A percentile compares a stretch with the other conserved stretches of the same genome.
phyloP scores from a whole-genome alignment of 2,888 invertebrate species.

The Scaptomyza caliginosa region DNA sequence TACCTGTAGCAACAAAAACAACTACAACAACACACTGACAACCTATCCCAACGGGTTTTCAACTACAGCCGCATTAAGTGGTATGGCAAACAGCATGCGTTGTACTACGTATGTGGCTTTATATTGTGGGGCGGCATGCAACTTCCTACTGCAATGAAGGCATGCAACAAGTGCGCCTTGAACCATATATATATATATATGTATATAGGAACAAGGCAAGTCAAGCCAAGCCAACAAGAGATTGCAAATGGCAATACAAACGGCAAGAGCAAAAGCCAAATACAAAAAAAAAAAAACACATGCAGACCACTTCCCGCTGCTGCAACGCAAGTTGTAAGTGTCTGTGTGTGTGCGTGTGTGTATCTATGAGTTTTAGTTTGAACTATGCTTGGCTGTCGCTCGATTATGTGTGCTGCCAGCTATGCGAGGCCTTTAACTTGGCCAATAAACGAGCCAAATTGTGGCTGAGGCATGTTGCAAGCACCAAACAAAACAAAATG shows the following conservation, averaged over 20 bases:
- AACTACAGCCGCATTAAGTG: constrained; percentile 48
- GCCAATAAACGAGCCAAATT: constrained; percentile 57
- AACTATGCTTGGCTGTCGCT: constrained; percentile 35
- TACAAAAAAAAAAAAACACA: constrained; percentile 33
- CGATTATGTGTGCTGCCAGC: constrained; percentile 42
- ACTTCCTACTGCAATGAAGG: constrained; percentile 55
- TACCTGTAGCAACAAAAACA: constrained; percentile 12
- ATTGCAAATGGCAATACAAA: constrained; percentile 43
- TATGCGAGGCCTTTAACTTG: constrained; percentile 51
- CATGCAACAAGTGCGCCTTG: constrained; percentile 73
- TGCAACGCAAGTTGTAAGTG: neutral
- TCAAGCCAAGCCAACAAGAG: constrained; percentile 22
- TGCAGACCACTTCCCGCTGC: constrained; percentile 24
- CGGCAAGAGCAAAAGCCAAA: constrained; percentile 16
- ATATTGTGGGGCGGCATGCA: constrained; percentile 40
- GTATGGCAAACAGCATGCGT: constrained; percentile 22
- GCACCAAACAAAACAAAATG: constrained; percentile 72
- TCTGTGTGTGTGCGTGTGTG: constrained; percentile 13
- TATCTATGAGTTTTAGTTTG: constrained; percentile 23
- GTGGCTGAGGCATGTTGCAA: constrained; percentile 47
- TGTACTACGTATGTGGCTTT: constrained; percentile 27
- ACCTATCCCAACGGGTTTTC: constrained; percentile 77
- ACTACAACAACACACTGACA: constrained; percentile 42
- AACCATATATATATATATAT: constrained; percentile 44
- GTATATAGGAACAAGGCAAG: neutral